A percentile compares a stretch with the other conserved stretches of the same genome.
phyloP scores from a whole-genome alignment of 1,140 invertebrate species.

The Rhopalosiphum padi region DNA sequence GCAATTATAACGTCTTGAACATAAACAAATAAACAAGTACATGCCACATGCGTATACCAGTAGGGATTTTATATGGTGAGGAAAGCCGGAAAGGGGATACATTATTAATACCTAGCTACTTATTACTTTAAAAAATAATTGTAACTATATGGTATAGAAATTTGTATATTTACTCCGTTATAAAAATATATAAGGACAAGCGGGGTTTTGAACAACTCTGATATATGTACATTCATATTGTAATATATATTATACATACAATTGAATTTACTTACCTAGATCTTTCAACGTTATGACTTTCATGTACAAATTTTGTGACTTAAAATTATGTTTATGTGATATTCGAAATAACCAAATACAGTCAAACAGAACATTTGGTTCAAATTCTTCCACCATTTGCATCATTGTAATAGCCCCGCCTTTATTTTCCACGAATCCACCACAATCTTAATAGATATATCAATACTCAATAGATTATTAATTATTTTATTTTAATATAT shows the following conservation, averaged over 20 bases:
- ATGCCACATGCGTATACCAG: neutral
- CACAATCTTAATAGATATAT: conserved; percentile 68
- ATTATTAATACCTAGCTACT: neutral
- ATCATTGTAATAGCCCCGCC: conserved; percentile 81
- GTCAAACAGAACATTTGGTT: conserved; percentile 69
- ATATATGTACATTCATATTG: neutral
- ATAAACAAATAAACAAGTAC: neutral
- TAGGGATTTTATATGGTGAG: neutral
- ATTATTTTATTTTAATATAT: neutral
- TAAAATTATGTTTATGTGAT: conserved; percentile 71
- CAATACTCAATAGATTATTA: neutral
- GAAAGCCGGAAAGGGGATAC: neutral
- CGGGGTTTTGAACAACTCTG: neutral
- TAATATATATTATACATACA: neutral
- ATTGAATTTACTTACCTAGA: conserved; percentile 67
- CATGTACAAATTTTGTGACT: conserved; percentile 73
- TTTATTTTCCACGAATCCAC: conserved; percentile 75
- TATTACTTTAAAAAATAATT: neutral
- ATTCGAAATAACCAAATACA: conserved; percentile 78
- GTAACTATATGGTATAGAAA: neutral
- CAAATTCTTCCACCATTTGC: conserved; percentile 72
- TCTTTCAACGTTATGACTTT: conserved; percentile 72
- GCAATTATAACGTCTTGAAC: neutral
- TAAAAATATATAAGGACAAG: neutral
- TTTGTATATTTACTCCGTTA: neutral